These are phyloP conservation scores for Diuraphis noxia DNA, from an alignment of 1,140 invertebrate genomes.

Conservation along the genomic window DNA sequence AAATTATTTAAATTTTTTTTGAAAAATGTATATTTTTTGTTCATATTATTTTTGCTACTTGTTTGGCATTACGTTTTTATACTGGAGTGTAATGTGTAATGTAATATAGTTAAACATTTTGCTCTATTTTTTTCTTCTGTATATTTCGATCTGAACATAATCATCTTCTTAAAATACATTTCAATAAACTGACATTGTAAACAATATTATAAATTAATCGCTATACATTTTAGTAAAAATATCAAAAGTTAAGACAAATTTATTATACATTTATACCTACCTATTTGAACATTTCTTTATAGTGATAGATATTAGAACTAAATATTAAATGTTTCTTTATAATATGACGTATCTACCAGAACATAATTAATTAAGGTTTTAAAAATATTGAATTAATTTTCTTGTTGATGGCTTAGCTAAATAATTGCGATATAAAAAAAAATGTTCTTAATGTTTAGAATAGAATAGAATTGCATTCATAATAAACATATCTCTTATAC, in stretches of 20 bases:
- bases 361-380: background rate
- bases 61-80: background rate
- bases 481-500: background rate
- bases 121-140: background rate
- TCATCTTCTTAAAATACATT: background rate
- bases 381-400: background rate
- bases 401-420: background rate
- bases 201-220: background rate
- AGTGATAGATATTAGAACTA: background rate
- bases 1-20: background rate
- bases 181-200: background rate
- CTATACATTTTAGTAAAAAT: background rate
- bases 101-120: too few species aligned
- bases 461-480: background rate
- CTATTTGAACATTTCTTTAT: background rate
- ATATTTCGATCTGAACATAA: background rate
- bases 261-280: too few species aligned
- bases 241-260: too few species aligned
- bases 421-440: background rate
- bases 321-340: background rate
- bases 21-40: background rate
- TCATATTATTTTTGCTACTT: background rate
- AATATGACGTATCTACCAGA: background rate
- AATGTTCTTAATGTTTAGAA: background rate
- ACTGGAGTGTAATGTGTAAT: too few species aligned